A percentile compares a stretch with the other conserved stretches of the same genome.
Conservation (phyloP, 2,888 invertebrate species). For the Dexiosoma caninum region DNA sequence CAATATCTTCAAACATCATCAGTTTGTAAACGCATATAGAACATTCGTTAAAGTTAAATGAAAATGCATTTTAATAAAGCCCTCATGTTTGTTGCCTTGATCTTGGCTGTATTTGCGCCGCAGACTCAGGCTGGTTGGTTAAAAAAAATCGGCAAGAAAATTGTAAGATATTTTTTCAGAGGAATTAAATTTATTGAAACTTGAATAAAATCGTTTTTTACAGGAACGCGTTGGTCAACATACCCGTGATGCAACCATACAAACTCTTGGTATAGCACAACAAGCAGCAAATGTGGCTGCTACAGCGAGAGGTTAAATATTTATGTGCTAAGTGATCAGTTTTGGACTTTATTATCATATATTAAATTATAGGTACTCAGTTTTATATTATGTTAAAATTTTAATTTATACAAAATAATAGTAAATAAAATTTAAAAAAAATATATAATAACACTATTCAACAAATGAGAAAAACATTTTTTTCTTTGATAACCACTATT, state of each 20-base stretch:
- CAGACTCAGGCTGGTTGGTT: conserved; percentile 66
- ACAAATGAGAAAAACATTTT: no score
- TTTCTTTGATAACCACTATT: no score
- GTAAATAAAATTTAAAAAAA: background rate
- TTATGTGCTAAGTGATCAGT: no score
- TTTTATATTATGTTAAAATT: background rate
- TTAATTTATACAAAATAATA: background rate
- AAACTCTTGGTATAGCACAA: conserved; percentile 66
- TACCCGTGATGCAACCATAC: conserved; percentile 67
- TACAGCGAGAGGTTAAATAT: conserved; percentile 62
- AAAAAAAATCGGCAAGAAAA: conserved; percentile 67
- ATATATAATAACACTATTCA: background rate
- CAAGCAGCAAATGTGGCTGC: conserved; percentile 68
- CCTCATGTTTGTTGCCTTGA: conserved; percentile 63
- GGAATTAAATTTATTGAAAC: background rate
- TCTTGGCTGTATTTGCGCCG: conserved; percentile 62
- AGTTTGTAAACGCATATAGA: no score
- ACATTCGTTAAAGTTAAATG: background rate
- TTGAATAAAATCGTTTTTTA: background rate
- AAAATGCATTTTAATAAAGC: conserved; percentile 67
- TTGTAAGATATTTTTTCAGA: no score
- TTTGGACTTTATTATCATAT: no score
- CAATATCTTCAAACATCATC: no score
- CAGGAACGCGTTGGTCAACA: conserved; percentile 67
- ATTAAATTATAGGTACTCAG: no score